Base-by-base conservation (phyloP, 2,797 vertebrate species). In the Sebastes oblongus region DNA sequence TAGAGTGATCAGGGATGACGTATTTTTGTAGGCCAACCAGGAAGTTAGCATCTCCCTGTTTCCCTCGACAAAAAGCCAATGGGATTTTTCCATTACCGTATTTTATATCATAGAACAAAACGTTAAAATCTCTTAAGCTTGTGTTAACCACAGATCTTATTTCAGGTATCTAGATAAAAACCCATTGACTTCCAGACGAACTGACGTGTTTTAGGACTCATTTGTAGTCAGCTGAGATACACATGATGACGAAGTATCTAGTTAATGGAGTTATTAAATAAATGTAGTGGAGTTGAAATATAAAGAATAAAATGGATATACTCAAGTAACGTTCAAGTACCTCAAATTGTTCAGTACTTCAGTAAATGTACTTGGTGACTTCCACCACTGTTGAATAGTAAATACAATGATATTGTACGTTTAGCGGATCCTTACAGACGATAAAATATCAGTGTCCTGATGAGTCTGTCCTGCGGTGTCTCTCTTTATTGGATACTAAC, bases 161-260 rank as follows among this genome's bases (percentile, higher is more conserved):
- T 50, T 50, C 46, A 50, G 8, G 46, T 0, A 50, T 50, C 2
- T 50, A 50, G 0, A 0, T 50, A 8, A 50, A 50, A 50, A 20
- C 16, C 18, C 7, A 50, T 50, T 9, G 46, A 20, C 46, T 50
- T 50, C 46, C 46, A 50, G 46, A 50, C 6, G 0, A 3, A 46
- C 42, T 46, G 0, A 42, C 1, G 39, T 42, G 2, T 6, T 39
- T 16, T 42, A 42, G 0, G 14, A 42, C 39, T 42, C 39, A 42
- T 3, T 14, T 46, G 14, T 46, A 46, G 42, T 46, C 42, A 46
- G 42, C 42, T 46, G 42, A 46, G 16, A 18, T 46, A 18, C 16
- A 46, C 42, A 46, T 46, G 42, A 46, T 7, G 42, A 46, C 0
- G 42, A 46, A 46, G 16, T 46, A 46, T 3, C 55, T 58, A 59